Evolutionary conservation across 2,797 vertebrate genomes (phyloP), one percentile per base, ranked within the genome.

Genomic region (Leptatherina wallacei): DNA sequence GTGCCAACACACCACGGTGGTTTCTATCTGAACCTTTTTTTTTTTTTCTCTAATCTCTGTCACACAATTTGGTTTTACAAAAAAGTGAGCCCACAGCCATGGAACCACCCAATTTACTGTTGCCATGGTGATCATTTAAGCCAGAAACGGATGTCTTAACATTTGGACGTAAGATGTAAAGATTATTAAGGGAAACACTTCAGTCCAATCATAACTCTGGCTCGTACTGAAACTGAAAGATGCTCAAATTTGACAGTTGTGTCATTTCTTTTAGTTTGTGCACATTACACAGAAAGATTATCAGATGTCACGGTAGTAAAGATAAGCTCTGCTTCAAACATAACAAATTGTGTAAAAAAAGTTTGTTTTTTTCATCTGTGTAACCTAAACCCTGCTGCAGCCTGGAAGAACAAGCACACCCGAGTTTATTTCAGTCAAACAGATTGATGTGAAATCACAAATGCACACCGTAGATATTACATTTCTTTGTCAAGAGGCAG

Each of bases 21-120:
- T 59, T 32, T 8, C n/a, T 1, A 12, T 16, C n/a, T n/a, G n/a
- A n/a, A n/a, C n/a, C n/a, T n/a, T 27, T 36, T 32, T 59, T 35
- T 36, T 32, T 59, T 8, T 35, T 57, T 47, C 38, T 66, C 38
- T 22, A 27, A 71, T 63, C 27, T 35, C 36, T 16, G 11, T 10
- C 32, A 52, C 65, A 12, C 51, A 36, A 59, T 63, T 62, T 47
- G 13, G 18, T 42, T 74, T 71, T 14, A 18, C 0, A 22, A 64
- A 22, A 64, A 62, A 32, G 0, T n/a, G 9, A 65, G 60, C 22
- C 61, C 38, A n/a, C 35, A 69, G 18, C 30, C 6, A 13, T 36
- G 30, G 36, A 61, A 42, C 4, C n/a, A 4, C 30, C 20, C 14
- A 27, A 52, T 13, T 8, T 12, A 13, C 3, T 16, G 42, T 71